Percentiles rank a stretch among this genome's conserved stretches.
Evolutionary conservation across 1,140 invertebrate genomes (phyloP).

Genomic region (Drosophila nasuta): DNA sequence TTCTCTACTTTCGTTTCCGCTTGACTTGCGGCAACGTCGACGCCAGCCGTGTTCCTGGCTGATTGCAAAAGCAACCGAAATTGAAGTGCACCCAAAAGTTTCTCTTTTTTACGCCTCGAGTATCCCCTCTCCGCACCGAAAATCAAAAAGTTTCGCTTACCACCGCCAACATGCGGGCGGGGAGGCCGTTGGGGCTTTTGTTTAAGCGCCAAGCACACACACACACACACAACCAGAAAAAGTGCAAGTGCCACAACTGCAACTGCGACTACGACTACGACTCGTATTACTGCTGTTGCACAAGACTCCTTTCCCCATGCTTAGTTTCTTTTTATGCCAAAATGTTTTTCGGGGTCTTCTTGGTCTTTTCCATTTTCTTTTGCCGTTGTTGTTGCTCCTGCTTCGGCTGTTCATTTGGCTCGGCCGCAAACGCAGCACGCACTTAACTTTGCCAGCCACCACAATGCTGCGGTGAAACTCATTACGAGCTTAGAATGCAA

Average conservation of each 20-base stretch:
- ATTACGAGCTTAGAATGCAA: constrained; percentile 82
- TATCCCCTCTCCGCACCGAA: constrained; percentile 14
- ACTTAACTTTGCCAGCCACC: constrained; percentile 78
- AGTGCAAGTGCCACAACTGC: constrained; percentile 71
- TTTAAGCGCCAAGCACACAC: constrained; percentile 57
- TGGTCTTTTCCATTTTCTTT: constrained; percentile 65
- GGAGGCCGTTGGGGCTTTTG: constrained; percentile 45
- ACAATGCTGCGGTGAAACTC: constrained; percentile 79
- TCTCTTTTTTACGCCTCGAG: constrained; percentile 45
- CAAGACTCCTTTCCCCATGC: constrained; percentile 44
- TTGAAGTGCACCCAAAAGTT: constrained; percentile 74
- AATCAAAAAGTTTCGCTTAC: constrained; percentile 79
- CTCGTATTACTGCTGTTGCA: constrained; percentile 29
- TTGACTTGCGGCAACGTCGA: constrained; percentile 65
- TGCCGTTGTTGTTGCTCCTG: constrained; percentile 33
- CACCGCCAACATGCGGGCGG: constrained; percentile 3
- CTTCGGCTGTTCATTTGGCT: constrained; percentile 66
- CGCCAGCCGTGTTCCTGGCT: constrained; percentile 44
- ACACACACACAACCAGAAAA: constrained; percentile 26
- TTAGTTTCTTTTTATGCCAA: constrained; percentile 64
- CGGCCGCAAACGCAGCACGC: constrained; percentile 76
- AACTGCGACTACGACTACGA: neutral
- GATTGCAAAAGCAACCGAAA: constrained; percentile 79
- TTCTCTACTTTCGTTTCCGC: constrained; percentile 54
- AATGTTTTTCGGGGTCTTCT: constrained; percentile 68